Percentiles rank a stretch among this genome's conserved stretches.
Conservation (phyloP, 2,797 vertebrate species). For the Acrocephalus scirpaceus region DNA sequence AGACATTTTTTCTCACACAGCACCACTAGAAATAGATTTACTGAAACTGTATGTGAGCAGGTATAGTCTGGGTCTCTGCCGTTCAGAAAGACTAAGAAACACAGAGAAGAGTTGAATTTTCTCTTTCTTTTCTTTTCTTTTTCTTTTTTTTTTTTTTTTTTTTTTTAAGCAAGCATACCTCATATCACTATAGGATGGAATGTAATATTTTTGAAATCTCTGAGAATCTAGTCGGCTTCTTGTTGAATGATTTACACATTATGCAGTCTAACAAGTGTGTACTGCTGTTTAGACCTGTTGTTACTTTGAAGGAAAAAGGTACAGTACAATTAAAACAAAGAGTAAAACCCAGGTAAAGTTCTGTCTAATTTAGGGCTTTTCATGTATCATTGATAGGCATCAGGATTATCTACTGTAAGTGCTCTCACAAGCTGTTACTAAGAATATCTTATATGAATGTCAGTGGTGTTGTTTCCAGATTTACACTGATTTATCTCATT, state of each 20-base stretch:
- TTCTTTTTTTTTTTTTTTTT: neutral
- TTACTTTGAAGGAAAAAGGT: neutral
- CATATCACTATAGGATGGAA: neutral
- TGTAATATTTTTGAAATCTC: neutral
- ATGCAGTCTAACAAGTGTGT: neutral
- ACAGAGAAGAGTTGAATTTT: neutral
- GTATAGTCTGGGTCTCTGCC: neutral
- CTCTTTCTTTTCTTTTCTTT: too few species aligned
- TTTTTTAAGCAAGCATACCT: neutral
- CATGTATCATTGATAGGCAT: neutral
- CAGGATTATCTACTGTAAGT: neutral
- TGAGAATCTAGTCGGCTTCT: neutral
- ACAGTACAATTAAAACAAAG: neutral
- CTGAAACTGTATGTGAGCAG: neutral
- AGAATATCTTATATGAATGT: neutral
- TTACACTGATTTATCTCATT: conserved; percentile 1
- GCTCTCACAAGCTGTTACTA: neutral
- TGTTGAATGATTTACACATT: neutral
- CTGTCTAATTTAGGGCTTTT: neutral
- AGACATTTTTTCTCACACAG: neutral
- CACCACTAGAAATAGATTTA: conserved; percentile 22
- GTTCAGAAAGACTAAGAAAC: conserved; percentile 27
- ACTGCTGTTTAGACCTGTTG: neutral
- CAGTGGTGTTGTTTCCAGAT: neutral
- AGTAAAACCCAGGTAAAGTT: neutral